phyloP scores from a whole-genome alignment of 1,140 invertebrate genomes.

The Drosophila santomea region DNA sequence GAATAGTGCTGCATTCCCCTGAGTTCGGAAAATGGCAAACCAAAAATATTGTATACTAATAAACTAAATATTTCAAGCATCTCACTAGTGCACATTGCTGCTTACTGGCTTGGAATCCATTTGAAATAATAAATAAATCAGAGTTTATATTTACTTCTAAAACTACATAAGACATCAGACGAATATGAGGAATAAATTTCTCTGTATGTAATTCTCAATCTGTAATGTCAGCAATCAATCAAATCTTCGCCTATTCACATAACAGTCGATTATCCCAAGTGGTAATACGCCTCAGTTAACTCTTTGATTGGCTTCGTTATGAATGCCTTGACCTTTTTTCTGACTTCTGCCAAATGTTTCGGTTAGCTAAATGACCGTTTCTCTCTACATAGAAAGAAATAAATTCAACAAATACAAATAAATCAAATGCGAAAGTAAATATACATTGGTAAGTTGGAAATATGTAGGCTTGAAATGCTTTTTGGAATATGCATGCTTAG shows the following conservation, averaged over 20 bases:
- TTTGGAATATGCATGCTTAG: no score
- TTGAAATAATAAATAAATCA: no score
- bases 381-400: no score
- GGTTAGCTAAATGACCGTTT: not conserved
- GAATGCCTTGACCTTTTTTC: constrained; percentile 1
- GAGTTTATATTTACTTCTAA: no score
- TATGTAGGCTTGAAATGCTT: not conserved
- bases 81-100: no score
- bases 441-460: constrained; percentile 1
- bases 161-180: no score
- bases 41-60: not conserved
- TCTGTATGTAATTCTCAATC: no score
- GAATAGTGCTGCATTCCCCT: not conserved
- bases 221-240: constrained; percentile 4
- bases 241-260: not conserved
- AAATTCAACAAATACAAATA: no score
- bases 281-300: constrained; percentile 5
- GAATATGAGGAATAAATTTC: no score
- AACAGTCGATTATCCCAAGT: constrained; percentile 7
- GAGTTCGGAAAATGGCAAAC: not conserved
- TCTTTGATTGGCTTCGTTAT: constrained; percentile 9
- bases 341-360: not conserved
- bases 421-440: no score
- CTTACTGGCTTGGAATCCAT: no score
- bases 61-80: not conserved